These are phyloP conservation scores for Decapterus maruadsi DNA, from an alignment of 2,797 vertebrate species.

Conservation along the genomic window DNA sequence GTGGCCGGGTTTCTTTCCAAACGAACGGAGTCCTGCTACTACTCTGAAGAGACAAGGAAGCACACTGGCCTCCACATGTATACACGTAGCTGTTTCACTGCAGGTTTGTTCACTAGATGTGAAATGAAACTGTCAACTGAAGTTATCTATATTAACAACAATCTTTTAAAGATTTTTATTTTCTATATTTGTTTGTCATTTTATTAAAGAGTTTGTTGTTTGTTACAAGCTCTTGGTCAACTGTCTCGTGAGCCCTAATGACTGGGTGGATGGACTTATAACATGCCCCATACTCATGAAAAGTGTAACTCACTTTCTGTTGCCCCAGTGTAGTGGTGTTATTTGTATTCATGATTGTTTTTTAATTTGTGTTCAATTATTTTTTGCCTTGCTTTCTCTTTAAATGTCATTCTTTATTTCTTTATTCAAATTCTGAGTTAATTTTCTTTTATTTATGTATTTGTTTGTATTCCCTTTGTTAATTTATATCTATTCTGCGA, in stretches of 20 bases:
- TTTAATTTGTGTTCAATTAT: no score
- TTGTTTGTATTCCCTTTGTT: neutral
- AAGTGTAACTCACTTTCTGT: no score
- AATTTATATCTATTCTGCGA: neutral
- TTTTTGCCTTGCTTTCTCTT: neutral
- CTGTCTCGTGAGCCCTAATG: no score
- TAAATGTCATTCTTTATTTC: neutral
- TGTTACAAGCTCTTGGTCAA: no score
- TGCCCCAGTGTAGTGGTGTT: neutral
- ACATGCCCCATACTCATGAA: no score
- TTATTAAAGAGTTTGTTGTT: no score
- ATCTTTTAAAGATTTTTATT: no score
- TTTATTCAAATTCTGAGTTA: neutral
- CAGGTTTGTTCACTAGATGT: neutral
- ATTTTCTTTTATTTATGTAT: neutral
- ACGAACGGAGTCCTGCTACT: constrained; percentile 49
- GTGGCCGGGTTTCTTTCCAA: constrained; percentile 65
- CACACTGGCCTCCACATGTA: constrained; percentile 25
- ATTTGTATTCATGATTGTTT: no score
- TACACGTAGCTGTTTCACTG: neutral
- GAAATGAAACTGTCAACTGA: neutral
- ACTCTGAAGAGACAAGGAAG: constrained; percentile 31
- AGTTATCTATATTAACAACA: no score
- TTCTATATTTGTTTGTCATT: no score
- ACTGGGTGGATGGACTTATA: no score